Evolutionary conservation across 2,113 vertebrate species (phyloP), one percentile per base, ranked within the genome.

Genomic region (Limnothrissa miodon): DNA sequence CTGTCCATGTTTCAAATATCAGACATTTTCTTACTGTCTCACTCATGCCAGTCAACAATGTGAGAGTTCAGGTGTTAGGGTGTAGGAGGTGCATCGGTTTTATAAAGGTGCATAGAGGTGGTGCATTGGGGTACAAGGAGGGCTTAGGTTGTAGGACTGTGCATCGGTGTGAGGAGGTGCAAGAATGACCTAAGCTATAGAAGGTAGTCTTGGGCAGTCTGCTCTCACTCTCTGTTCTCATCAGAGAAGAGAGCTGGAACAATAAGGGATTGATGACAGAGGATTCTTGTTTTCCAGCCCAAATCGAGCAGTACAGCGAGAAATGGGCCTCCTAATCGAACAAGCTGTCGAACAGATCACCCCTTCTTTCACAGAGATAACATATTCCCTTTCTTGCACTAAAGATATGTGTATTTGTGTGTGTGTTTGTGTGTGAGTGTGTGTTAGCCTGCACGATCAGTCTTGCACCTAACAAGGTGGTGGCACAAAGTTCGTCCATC

Each of bases 241-340:
- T 74, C 66, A 74, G 66, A 15, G 66, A 74, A 33, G 5, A 74
- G 11, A 74, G 2, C 10, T 33, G 4, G 29, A 74, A 29, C 33
- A 29, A 70, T 70, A 36, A 70, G 33, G 62, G 62, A 74, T 74
- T 74, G 33, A 39, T 36, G 66, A 74, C 17, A 74, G 29, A 74
- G 33, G 15, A 15, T 80, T 83, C 78, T 90, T 89, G 23, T 90
- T 45, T 86, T 78, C 25, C 79, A 87, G 39, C 85, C 86, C 81
- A 83, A 83, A 87, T 81, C 11, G 80, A 46, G 10, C 21, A 15
- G 11, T 85, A 45, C 42, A 81, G 88, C 74, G 44, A 80, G 78
- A 86, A 80, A 87, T 88, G 86, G 56, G 84, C 86, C 83, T 85
- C 45, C 79, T 89, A 87, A 89, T 87, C 87, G 88, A 86, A 79